phyloP scores from a whole-genome alignment of 2,888 invertebrate species.

The Pherbina coryleti region DNA sequence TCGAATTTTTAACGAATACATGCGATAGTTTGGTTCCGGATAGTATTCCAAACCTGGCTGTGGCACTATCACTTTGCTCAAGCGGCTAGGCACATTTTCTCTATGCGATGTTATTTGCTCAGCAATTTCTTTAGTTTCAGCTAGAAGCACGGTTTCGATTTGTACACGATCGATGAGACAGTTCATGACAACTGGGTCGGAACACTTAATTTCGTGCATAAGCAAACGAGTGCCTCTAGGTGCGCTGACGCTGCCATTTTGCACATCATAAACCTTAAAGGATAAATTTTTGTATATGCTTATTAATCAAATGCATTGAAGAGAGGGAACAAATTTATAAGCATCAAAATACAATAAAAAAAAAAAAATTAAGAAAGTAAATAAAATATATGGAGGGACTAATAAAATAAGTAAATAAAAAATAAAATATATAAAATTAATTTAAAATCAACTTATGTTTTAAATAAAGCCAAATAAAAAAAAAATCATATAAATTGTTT shows the following conservation, averaged over 20 bases:
- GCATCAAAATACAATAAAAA: too few species aligned
- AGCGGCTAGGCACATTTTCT: conserved; percentile 78
- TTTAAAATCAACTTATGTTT: too few species aligned
- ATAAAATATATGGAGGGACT: too few species aligned
- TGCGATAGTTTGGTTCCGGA: conserved; percentile 83
- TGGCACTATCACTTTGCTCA: conserved; percentile 76
- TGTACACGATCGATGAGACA: conserved; percentile 83
- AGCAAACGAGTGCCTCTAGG: conserved; percentile 67
- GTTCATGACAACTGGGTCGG: conserved; percentile 85
- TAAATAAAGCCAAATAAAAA: too few species aligned
- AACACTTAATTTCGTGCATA: conserved; percentile 79
- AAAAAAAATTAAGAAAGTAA: too few species aligned
- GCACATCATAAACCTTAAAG: conserved; percentile 70
- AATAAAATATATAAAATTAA: too few species aligned
- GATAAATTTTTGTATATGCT: too few species aligned
- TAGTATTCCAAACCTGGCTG: conserved; percentile 76
- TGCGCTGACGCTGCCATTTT: conserved; percentile 55
- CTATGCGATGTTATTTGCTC: conserved; percentile 76
- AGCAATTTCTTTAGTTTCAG: conserved; percentile 75
- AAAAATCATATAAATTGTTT: too few species aligned
- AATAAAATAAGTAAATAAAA: too few species aligned
- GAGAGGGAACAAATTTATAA: too few species aligned
- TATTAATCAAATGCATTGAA: too few species aligned
- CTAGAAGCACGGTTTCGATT: conserved; percentile 83
- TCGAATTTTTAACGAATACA: conserved; percentile 76